phyloP scores from a whole-genome alignment of 2,888 invertebrate genomes.

The Aleiodes alternator region DNA sequence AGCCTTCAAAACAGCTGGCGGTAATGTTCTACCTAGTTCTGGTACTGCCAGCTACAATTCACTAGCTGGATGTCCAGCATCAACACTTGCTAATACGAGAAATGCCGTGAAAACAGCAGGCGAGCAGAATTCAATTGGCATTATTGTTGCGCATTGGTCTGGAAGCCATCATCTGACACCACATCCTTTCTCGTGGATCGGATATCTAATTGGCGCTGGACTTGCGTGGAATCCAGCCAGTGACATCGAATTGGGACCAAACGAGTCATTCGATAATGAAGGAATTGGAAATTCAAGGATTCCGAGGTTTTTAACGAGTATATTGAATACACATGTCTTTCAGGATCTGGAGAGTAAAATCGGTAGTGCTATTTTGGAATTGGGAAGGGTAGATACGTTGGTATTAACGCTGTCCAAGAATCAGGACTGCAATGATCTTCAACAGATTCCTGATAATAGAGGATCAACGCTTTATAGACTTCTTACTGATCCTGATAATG shows the following conservation, averaged over 20 bases:
- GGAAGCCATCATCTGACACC: conserved; percentile 79
- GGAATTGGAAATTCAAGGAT: conserved; percentile 56
- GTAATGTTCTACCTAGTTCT: conserved; percentile 77
- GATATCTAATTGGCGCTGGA: conserved; percentile 78
- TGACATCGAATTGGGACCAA: conserved; percentile 67
- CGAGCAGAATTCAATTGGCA: conserved; percentile 76
- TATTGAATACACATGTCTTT: conserved; percentile 78
- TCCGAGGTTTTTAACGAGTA: conserved; percentile 74
- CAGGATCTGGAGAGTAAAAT: conserved; percentile 75
- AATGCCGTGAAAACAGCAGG: conserved; percentile 77
- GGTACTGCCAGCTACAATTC: conserved; percentile 81
- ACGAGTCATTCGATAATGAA: conserved; percentile 69
- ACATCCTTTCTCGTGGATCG: conserved; percentile 79
- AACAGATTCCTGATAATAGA: conserved; percentile 77
- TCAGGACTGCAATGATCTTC: conserved; percentile 75
- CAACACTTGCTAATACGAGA: conserved; percentile 78
- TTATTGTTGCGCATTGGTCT: conserved; percentile 79
- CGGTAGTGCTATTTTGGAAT: conserved; percentile 77
- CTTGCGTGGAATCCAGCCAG: conserved; percentile 79
- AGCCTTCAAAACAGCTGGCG: conserved; percentile 75
- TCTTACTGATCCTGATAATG: conserved; percentile 79
- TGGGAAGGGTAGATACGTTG: conserved; percentile 78
- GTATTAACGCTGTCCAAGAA: conserved; percentile 76
- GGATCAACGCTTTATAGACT: conserved; percentile 79
- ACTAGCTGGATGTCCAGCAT: conserved; percentile 79